Percentiles rank a stretch among this genome's conserved stretches.
Evolutionary conservation across 2,797 vertebrate genomes (phyloP).

Genomic region (Arrhamphus sclerolepis): DNA sequence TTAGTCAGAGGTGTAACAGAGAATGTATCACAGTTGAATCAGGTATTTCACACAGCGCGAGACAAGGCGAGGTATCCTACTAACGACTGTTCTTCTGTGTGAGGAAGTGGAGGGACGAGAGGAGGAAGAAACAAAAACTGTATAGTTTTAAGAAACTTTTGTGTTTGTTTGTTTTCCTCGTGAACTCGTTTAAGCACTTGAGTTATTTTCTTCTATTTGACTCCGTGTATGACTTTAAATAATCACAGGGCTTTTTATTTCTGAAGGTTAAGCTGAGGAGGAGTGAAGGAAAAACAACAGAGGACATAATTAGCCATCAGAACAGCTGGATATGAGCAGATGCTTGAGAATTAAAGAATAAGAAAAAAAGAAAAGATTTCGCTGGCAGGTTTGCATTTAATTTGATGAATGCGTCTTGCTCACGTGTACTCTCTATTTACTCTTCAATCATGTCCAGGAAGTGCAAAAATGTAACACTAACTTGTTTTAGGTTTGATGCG

Average conservation of each 20-base stretch:
- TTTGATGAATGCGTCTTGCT: constrained; percentile 29
- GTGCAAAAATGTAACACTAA: constrained; percentile 47
- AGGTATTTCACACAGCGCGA: constrained; percentile 66
- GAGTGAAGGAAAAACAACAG: constrained; percentile 21
- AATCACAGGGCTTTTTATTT: constrained; percentile 52
- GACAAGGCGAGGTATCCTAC: constrained; percentile 49
- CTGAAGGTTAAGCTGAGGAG: constrained; percentile 31
- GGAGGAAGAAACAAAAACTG: constrained; percentile 56
- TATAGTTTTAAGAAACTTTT: constrained; percentile 69
- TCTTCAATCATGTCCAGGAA: constrained; percentile 42
- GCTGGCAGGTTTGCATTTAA: constrained; percentile 61
- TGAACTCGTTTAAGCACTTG: constrained; percentile 41
- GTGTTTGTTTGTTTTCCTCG: constrained; percentile 40
- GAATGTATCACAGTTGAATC: constrained; percentile 79
- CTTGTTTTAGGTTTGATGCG: constrained; percentile 52
- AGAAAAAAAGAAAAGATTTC: constrained; percentile 24
- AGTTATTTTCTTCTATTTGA: constrained; percentile 72
- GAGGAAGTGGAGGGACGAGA: constrained; percentile 20
- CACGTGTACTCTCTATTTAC: constrained; percentile 40
- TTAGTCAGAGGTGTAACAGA: constrained; percentile 36
- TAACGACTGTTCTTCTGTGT: constrained; percentile 52
- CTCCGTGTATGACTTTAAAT: constrained; percentile 63
- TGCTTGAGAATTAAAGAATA: constrained; percentile 20
- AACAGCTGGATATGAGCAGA: constrained; percentile 62
- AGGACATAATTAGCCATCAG: constrained; percentile 44